Conservation (phyloP, 2,113 vertebrate species). For the Pagrus major region DNA sequence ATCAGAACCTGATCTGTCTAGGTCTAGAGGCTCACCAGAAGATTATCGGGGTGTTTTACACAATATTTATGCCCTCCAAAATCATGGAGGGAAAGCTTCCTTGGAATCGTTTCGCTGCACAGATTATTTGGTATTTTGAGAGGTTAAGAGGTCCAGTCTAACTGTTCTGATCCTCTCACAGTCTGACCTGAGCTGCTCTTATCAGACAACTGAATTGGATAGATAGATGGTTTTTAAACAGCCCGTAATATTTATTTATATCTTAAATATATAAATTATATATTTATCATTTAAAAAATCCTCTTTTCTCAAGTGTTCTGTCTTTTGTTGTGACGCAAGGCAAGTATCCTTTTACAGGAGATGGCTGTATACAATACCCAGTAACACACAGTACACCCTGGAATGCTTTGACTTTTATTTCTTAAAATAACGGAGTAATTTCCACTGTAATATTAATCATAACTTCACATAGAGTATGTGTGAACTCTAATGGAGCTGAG, state of each 20-base stretch:
- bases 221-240: too few species aligned
- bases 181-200: neutral
- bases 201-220: neutral
- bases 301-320: too few species aligned
- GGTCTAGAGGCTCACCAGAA: neutral
- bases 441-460: neutral
- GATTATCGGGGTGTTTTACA: neutral
- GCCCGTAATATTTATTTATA: too few species aligned
- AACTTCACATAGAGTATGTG: neutral
- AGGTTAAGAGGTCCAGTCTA: neutral
- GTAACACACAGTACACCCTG: neutral
- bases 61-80: neutral
- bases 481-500: neutral
- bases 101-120: slow-evolving; percentile 9
- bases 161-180: neutral
- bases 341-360: neutral
- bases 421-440: neutral
- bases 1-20: neutral
- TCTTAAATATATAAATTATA: too few species aligned
- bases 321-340: too few species aligned
- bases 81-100: neutral
- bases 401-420: neutral
- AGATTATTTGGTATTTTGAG: slow-evolving; percentile 1
- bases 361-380: neutral
- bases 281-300: too few species aligned